Evolutionary conservation across 2,797 vertebrate genomes (phyloP), one percentile per base, ranked within the genome.

Genomic region (Alfaro cultratus): DNA sequence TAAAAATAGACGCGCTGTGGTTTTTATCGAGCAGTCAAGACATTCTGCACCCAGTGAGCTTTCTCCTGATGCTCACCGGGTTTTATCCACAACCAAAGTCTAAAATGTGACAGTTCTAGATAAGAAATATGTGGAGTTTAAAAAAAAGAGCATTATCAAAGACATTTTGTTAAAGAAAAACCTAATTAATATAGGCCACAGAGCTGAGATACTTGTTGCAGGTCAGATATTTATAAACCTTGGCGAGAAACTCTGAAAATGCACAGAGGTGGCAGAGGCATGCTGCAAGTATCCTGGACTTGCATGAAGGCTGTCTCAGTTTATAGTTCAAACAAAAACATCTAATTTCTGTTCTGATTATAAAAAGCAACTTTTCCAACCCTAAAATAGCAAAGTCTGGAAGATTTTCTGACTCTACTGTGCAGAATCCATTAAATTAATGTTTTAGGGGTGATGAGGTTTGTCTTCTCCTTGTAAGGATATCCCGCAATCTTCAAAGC

Each of bases 1-100:
- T 93, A 91, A 94, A 93, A 94, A 94, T 94, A 95, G 90, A 81
- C 11, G 0, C 1, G 4, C 1, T 76, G 78, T 86, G 83, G 80
- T 92, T 93, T 51, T 88, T 91, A 89, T 86, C 88, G 76, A 74
- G 82, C 82, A 78, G 85, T 46, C 49, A 85, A 92, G 82, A 95
- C 86, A 95, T 95, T 95, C 91, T 88, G 88, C 92, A 93, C 89
- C 86, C 45, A 43, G 68, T 18, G 60, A 83, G 51, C 55, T 73
- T 77, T 86, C 77, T 72, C 46, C 80, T 85, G 55, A 86, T 77
- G 57, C 5, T 80, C 75, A 82, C 23, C 0, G 21, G 49, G 21
- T 53, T 81, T 83, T 75, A 46, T 78, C 76, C 79, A 76, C 62
- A 45, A 84, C 82, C 29, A 60, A 31, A 13, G 53, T 55, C 53